Percentiles rank a stretch among this genome's conserved stretches.
These are phyloP conservation scores for Salmo trutta DNA, from an alignment of 2,797 vertebrate species.

Conservation along the genomic window DNA sequence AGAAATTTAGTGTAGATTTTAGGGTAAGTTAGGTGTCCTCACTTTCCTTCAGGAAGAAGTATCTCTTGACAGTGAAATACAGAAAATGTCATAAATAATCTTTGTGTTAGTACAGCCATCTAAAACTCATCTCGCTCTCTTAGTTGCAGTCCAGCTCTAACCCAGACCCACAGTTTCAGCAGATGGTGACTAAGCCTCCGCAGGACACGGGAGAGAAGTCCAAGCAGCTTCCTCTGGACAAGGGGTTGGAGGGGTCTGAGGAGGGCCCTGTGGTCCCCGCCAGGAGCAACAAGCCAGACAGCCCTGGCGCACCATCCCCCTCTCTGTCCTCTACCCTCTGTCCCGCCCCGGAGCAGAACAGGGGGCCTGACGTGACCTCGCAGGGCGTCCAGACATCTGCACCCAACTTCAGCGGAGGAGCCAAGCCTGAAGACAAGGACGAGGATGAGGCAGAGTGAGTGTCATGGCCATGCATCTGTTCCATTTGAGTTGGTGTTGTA, in stretches of 20 bases:
- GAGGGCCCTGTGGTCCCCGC: constrained; percentile 46
- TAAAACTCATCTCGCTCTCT: constrained; percentile 15
- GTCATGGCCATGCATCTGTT: neutral
- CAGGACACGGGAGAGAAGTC: constrained; percentile 88
- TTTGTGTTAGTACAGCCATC: no score
- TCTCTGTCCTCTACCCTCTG: constrained; percentile 70
- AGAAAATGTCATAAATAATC: no score
- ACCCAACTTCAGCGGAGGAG: constrained; percentile 73
- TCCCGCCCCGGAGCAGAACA: constrained; percentile 83
- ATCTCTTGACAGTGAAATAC: no score
- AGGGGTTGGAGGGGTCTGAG: constrained; percentile 64
- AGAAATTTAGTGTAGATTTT: constrained; percentile 99
- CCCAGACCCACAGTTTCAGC: constrained; percentile 86
- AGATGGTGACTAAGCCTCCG: constrained; percentile 85
- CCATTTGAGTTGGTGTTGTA: neutral
- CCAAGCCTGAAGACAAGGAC: constrained; percentile 91
- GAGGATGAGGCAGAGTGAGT: constrained; percentile 98
- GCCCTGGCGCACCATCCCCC: constrained; percentile 73
- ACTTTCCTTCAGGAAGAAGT: no score
- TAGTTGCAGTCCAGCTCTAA: constrained; percentile 95
- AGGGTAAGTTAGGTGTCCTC: constrained; percentile 83
- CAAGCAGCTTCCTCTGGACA: constrained; percentile 88
- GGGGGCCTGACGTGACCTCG: constrained; percentile 92
- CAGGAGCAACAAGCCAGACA: constrained; percentile 34
- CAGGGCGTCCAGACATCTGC: constrained; percentile 94